These are phyloP conservation scores for Puma concolor DNA, from an alignment of 2,113 vertebrate species.

Conservation along the genomic window DNA sequence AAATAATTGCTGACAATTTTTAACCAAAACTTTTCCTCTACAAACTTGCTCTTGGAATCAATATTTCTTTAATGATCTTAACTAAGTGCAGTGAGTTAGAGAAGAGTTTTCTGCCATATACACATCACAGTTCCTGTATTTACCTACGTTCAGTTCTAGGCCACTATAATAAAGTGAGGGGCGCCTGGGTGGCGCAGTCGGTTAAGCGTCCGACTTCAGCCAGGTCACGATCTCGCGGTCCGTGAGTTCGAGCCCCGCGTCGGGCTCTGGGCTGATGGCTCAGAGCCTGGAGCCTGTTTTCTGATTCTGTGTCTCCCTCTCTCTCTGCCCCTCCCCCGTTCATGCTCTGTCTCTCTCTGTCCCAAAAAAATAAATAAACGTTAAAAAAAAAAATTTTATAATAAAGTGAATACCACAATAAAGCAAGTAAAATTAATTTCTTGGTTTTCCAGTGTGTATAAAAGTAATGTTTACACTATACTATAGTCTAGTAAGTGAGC, in stretches of 20 bases:
- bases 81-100: neutral
- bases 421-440: neutral
- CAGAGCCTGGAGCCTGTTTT: no score
- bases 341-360: no score
- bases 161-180: neutral
- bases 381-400: no score
- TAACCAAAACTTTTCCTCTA: neutral
- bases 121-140: neutral
- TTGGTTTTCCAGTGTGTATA: neutral
- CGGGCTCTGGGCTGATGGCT: no score
- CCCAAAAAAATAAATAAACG: no score
- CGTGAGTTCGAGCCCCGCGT: no score
- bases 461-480: neutral
- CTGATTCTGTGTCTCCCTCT: no score
- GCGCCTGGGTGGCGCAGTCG: no score
- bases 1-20: neutral
- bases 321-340: no score
- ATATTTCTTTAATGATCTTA: constrained; percentile 26
- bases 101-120: neutral
- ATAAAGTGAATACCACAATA: neutral
- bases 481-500: neutral
- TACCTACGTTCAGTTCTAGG: neutral
- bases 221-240: no score
- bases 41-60: neutral
- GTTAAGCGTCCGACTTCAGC: no score